Percentiles rank a stretch among this genome's conserved stretches.
These are phyloP conservation scores for Petrocephalus schoutedeni DNA, from an alignment of 2,797 vertebrate genomes.

Conservation along the genomic window DNA sequence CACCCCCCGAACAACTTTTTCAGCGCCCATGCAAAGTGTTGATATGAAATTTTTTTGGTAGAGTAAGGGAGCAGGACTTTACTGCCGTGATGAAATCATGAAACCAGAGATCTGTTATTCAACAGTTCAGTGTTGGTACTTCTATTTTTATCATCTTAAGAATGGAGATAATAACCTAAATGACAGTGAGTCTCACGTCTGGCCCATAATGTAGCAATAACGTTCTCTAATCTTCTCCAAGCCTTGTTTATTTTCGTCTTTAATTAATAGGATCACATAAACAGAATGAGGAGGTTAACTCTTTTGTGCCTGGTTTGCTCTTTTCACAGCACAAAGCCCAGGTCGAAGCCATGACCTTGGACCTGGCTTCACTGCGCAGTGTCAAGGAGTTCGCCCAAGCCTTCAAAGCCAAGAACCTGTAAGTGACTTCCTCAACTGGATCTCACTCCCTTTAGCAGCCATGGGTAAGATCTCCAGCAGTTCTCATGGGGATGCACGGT, in stretches of 20 bases:
- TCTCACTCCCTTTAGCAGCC: neutral
- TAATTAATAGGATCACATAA: neutral
- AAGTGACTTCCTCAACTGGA: conserved; percentile 54
- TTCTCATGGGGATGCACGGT: neutral
- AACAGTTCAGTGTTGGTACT: neutral
- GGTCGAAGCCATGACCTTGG: conserved; percentile 87
- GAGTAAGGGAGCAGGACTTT: neutral
- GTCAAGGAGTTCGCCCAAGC: conserved; percentile 81
- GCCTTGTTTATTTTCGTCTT: neutral
- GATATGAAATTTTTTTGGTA: neutral
- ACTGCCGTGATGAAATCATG: neutral
- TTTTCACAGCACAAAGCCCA: conserved; percentile 82
- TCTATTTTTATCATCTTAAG: neutral
- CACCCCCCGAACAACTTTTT: neutral
- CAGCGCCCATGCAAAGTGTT: neutral
- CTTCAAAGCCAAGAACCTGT: conserved; percentile 90
- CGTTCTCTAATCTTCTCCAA: neutral
- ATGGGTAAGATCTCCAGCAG: neutral
- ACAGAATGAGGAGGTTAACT: neutral
- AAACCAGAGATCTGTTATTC: neutral
- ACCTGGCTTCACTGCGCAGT: conserved; percentile 82
- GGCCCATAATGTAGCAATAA: neutral
- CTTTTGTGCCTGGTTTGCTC: neutral
- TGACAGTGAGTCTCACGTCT: neutral
- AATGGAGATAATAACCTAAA: neutral